Percentiles rank a stretch among this genome's conserved stretches.
Evolutionary conservation across 2,888 invertebrate genomes (phyloP).

Genomic region (Acanthosepion lycidas): DNA sequence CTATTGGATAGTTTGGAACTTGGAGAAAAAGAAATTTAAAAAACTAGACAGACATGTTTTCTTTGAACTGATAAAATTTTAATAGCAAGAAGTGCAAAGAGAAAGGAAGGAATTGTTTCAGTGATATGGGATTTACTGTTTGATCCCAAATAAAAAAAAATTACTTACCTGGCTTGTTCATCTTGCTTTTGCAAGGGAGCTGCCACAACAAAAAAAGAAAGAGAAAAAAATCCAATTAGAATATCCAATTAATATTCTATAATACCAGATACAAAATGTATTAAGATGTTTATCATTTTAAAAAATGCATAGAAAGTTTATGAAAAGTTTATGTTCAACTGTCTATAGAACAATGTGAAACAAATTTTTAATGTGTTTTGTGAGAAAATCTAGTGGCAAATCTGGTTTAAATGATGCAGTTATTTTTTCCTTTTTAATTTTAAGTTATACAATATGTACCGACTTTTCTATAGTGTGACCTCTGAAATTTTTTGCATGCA

Average conservation of each 20-base stretch:
- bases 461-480: no score
- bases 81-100: neutral
- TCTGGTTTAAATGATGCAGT: no score
- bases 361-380: no score
- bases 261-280: no score
- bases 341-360: no score
- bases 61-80: neutral
- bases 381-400: no score
- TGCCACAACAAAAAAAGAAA: slow-evolving; percentile 42
- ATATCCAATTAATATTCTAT: neutral
- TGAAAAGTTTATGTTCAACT: no score
- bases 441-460: no score
- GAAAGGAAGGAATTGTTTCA: neutral
- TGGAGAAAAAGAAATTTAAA: neutral
- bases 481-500: no score
- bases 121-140: slow-evolving; percentile 22
- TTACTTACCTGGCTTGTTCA: slow-evolving; percentile 46
- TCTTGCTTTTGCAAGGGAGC: slow-evolving; percentile 45
- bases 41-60: no score
- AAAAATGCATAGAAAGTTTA: no score
- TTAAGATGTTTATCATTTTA: neutral
- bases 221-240: slow-evolving; percentile 38
- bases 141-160: neutral
- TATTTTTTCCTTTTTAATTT: no score
- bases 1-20: neutral